Conservation (phyloP, 2,797 vertebrate genomes). For the Gouania willdenowi region DNA sequence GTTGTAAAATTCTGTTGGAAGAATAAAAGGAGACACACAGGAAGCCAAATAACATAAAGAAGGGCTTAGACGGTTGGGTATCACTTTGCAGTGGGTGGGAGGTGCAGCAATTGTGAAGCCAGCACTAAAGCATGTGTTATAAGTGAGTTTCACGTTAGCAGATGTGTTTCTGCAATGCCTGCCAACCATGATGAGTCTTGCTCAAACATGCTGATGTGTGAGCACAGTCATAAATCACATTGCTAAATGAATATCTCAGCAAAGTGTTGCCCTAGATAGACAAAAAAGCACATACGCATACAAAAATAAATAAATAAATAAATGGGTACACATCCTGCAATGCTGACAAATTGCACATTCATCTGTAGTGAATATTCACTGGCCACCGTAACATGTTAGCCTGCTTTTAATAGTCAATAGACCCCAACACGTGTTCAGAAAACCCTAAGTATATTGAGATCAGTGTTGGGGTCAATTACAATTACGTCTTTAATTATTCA, state of each 20-base stretch:
- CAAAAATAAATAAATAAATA: too few relatives aligned
- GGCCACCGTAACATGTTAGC: slow-evolving; percentile 22
- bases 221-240: slow-evolving; percentile 35
- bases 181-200: slow-evolving; percentile 30
- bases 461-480: too few relatives aligned
- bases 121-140: slow-evolving; percentile 28
- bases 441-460: too few relatives aligned
- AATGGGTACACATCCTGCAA: slow-evolving; percentile 13
- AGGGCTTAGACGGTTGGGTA: slow-evolving; percentile 13
- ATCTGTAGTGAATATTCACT: slow-evolving; percentile 22
- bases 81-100: slow-evolving; percentile 27
- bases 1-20: slow-evolving; percentile 42
- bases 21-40: slow-evolving; percentile 27
- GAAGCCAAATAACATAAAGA: slow-evolving; percentile 30
- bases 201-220: slow-evolving; percentile 36
- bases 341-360: slow-evolving; percentile 19
- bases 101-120: slow-evolving; percentile 17
- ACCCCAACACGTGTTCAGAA: too few relatives aligned
- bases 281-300: slow-evolving; percentile 11
- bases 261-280: slow-evolving; percentile 55
- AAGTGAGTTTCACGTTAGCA: slow-evolving; percentile 34
- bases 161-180: slow-evolving; percentile 23
- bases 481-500: too few relatives aligned
- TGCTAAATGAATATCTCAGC: slow-evolving; percentile 51
- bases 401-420: too few relatives aligned